These are phyloP conservation scores for Esox masquinongy DNA, from an alignment of 2,797 vertebrate species.

Conservation along the genomic window DNA sequence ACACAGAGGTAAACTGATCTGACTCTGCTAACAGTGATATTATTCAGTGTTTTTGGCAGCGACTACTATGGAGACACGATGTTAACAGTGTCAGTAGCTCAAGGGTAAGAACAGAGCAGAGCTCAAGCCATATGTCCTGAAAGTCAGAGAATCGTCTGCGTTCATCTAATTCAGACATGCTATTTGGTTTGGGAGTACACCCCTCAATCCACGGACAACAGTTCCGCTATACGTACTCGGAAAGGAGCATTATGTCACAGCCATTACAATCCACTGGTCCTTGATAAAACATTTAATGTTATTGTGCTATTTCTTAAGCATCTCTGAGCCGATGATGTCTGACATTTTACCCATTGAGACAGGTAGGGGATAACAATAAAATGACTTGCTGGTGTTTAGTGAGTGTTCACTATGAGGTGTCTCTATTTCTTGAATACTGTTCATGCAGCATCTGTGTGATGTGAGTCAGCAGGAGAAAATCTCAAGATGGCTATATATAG, in stretches of 20 bases:
- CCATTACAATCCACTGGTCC: neutral
- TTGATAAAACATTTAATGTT: neutral
- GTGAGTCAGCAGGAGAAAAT: conserved; percentile 8
- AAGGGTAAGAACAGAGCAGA: conserved; percentile 33
- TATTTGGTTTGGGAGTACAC: neutral
- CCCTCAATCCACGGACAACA: neutral
- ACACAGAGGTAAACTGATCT: conserved; percentile 32
- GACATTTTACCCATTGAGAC: neutral
- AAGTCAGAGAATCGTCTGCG: neutral
- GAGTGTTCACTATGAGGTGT: neutral
- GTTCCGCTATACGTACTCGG: neutral
- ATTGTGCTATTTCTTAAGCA: neutral
- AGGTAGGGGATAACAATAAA: neutral
- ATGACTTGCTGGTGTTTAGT: neutral
- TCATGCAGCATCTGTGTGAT: conserved; percentile 16
- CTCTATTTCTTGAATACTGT: neutral
- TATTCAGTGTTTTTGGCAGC: conserved; percentile 49
- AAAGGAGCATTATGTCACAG: neutral
- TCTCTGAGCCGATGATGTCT: neutral
- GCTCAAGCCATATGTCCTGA: conserved; percentile 13
- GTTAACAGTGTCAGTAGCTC: conserved; percentile 41
- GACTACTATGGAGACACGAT: conserved; percentile 38
- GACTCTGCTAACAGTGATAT: conserved; percentile 46
- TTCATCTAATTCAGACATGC: neutral
- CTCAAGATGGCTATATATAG: neutral